A percentile compares a stretch with the other conserved stretches of the same genome.
phyloP scores from a whole-genome alignment of 2,888 invertebrate species.

The Allolobophora icterica region DNA sequence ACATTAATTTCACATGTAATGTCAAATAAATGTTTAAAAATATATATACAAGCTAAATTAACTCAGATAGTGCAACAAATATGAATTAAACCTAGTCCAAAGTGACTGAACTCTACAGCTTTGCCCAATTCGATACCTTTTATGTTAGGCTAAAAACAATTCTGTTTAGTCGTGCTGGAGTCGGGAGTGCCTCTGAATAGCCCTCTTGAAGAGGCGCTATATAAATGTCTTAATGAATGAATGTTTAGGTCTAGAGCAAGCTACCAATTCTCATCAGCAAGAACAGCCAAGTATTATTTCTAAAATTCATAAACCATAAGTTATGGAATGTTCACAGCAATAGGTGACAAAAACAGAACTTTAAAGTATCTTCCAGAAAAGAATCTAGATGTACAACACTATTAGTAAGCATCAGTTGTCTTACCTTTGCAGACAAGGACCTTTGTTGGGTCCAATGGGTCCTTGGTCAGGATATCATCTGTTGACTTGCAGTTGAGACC shows the following conservation, averaged over 20 bases:
- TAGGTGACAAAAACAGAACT: neutral
- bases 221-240: too few species aligned
- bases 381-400: neutral
- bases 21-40: too few species aligned
- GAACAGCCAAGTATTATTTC: neutral
- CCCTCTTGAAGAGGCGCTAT: too few species aligned
- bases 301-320: neutral
- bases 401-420: neutral
- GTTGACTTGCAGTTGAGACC: constrained; percentile 44
- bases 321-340: neutral
- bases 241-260: neutral
- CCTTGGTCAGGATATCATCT: constrained; percentile 43
- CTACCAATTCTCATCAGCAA: neutral
- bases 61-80: neutral
- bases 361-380: neutral
- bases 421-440: constrained; percentile 44
- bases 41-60: neutral
- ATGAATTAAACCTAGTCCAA: neutral
- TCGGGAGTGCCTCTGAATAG: too few species aligned
- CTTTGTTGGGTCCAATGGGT: constrained; percentile 43
- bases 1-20: neutral
- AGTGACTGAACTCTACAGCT: neutral
- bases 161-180: too few species aligned
- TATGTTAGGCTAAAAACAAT: too few species aligned
- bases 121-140: too few species aligned